A percentile compares a stretch with the other conserved stretches of the same genome.
These are phyloP conservation scores for Excalfactoria chinensis DNA, from an alignment of 2,113 vertebrate species.

Conservation along the genomic window DNA sequence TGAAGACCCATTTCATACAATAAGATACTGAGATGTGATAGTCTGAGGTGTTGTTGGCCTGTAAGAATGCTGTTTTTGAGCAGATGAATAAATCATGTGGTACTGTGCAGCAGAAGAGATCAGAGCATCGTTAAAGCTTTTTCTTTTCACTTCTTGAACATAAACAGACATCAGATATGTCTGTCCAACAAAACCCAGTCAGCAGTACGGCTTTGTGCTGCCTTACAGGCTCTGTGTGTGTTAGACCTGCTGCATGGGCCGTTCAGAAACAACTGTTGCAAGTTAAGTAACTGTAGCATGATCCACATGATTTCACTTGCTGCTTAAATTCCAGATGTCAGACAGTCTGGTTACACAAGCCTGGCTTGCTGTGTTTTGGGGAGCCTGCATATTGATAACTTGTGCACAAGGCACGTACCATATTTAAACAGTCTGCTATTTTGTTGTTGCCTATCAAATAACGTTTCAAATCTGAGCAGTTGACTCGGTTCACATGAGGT, in stretches of 20 bases:
- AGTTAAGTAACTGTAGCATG: neutral
- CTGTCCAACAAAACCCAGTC: neutral
- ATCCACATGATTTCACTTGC: neutral
- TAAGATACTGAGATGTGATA: neutral
- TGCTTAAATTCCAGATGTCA: neutral
- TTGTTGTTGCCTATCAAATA: neutral
- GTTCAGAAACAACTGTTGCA: neutral
- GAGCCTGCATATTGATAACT: neutral
- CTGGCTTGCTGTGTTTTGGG: neutral
- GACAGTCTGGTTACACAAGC: neutral
- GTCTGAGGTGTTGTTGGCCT: neutral
- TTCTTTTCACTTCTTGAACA: neutral
- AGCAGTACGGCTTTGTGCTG: rapidly evolving
- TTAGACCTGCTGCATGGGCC: neutral
- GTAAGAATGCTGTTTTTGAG: neutral
- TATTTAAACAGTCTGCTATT: neutral
- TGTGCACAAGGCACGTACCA: neutral
- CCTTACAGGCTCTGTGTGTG: neutral
- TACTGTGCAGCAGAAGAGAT: neutral
- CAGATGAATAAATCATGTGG: neutral
- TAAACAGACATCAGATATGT: neutral
- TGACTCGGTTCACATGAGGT: neutral
- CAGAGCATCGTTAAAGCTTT: neutral
- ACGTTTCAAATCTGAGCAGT: neutral
- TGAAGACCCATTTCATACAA: neutral